Percentiles rank a stretch among this genome's conserved stretches.
Conservation (phyloP, 2,113 vertebrate genomes). For the Eidolon helvum region DNA sequence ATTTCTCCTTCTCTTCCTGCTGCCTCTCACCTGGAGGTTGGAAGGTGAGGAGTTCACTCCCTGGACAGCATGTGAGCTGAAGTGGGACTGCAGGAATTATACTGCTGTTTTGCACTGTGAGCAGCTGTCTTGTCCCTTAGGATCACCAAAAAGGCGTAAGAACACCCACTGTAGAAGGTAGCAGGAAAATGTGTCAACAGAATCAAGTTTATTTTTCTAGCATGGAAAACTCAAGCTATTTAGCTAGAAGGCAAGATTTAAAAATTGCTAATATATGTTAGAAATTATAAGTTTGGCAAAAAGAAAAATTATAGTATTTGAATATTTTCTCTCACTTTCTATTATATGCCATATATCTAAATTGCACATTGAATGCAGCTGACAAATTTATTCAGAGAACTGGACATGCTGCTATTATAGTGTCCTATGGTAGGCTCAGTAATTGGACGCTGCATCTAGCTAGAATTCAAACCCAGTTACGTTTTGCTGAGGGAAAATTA, state of each 20-base stretch:
- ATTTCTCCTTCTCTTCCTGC: neutral
- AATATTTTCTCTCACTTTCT: slow-evolving; percentile 34
- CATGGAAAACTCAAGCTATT: neutral
- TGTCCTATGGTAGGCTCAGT: slow-evolving; percentile 3
- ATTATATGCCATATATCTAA: slow-evolving; percentile 43
- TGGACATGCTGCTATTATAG: slow-evolving; percentile 49
- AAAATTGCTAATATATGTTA: slow-evolving; percentile 9
- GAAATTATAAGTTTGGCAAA: slow-evolving; percentile 44
- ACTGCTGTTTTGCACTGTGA: neutral
- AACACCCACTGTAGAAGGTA: neutral
- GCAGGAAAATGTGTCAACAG: neutral
- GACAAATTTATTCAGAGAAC: slow-evolving; percentile 58
- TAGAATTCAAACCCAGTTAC: slow-evolving; percentile 56
- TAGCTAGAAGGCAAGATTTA: slow-evolving; percentile 6
- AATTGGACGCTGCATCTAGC: slow-evolving; percentile 50
- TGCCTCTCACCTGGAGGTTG: neutral
- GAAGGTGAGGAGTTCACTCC: neutral
- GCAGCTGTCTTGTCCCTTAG: neutral
- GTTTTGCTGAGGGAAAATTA: slow-evolving; percentile 35
- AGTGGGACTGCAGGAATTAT: neutral
- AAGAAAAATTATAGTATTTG: slow-evolving; percentile 62
- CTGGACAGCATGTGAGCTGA: neutral
- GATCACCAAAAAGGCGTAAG: neutral
- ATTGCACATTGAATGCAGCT: slow-evolving; percentile 39
- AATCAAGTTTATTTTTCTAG: slow-evolving; percentile 5